These are phyloP conservation scores for Zygaena filipendulae DNA, from an alignment of 2,888 invertebrate genomes.

Conservation along the genomic window DNA sequence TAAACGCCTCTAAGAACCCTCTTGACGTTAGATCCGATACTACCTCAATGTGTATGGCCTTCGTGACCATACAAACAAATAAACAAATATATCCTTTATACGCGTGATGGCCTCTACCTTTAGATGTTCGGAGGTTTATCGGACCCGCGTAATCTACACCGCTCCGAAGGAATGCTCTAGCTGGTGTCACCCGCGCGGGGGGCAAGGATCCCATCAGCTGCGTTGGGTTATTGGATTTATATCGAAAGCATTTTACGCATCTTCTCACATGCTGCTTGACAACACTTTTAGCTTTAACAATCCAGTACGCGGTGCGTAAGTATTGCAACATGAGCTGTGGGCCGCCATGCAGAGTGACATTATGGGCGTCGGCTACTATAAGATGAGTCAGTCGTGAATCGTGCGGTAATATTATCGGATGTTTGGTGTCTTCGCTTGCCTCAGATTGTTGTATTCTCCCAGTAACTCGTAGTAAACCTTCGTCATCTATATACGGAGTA, in stretches of 20 bases:
- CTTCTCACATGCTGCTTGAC: constrained; percentile 7
- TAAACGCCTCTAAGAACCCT: constrained; percentile 17
- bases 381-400: too few relatives aligned
- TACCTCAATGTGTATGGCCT: constrained; percentile 15
- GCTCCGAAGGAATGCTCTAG: too few relatives aligned
- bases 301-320: constrained; percentile 13
- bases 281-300: constrained; percentile 9
- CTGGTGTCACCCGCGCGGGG: too few relatives aligned
- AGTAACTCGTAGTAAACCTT: constrained; percentile 6
- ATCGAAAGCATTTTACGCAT: constrained; percentile 12
- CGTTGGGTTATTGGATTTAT: constrained; percentile 5
- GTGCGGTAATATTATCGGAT: constrained; percentile 9
- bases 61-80: constrained; percentile 16
- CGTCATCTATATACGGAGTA: constrained; percentile 3
- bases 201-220: constrained; percentile 16
- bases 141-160: constrained; percentile 15
- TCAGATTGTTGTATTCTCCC: neutral
- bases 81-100: constrained; percentile 12
- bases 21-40: constrained; percentile 13
- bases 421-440: constrained; percentile 10
- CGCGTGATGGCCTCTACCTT: constrained; percentile 10
- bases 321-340: constrained; percentile 3
- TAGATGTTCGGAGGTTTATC: constrained; percentile 6
- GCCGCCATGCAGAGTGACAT: constrained; percentile 9
- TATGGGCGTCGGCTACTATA: constrained; percentile 9